Evolutionary conservation across 2,113 vertebrate genomes (phyloP).

Genomic region (Anolis carolinensis): DNA sequence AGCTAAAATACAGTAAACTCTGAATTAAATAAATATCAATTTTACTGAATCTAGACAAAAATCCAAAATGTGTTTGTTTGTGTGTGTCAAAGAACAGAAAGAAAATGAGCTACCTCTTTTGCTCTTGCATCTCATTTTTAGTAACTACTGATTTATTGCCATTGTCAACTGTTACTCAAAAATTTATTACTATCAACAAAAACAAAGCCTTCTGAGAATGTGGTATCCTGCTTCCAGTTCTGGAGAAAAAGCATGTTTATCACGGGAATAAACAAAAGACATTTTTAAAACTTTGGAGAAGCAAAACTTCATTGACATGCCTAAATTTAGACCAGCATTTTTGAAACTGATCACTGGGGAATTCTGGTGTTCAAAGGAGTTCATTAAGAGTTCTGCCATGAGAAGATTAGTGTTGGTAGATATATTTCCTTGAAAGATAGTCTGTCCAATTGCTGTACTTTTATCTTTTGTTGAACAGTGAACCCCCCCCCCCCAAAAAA

Average conservation of each 20-base stretch:
- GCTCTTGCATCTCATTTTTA: neutral
- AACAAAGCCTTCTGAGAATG: neutral
- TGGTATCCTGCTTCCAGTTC: neutral
- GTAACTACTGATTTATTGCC: neutral
- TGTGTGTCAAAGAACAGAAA: neutral
- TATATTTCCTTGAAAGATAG: neutral
- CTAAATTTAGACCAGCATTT: constrained; percentile 8
- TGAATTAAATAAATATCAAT: neutral
- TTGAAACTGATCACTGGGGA: neutral
- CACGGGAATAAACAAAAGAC: constrained; percentile 17
- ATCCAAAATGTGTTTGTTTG: neutral
- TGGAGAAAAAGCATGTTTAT: neutral
- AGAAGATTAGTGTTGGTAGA: neutral
- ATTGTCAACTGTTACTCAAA: neutral
- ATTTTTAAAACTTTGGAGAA: neutral
- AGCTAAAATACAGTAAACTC: neutral
- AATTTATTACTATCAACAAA: neutral
- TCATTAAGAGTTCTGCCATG: neutral
- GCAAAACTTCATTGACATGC: neutral
- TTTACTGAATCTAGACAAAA: neutral
- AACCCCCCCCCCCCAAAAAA: no score
- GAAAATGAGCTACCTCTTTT: neutral
- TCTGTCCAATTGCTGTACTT: neutral
- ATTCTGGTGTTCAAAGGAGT: neutral
- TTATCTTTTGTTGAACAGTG: neutral